Conservation (phyloP, 1,140 invertebrate species). For the Gonatopus flavifemur region DNA sequence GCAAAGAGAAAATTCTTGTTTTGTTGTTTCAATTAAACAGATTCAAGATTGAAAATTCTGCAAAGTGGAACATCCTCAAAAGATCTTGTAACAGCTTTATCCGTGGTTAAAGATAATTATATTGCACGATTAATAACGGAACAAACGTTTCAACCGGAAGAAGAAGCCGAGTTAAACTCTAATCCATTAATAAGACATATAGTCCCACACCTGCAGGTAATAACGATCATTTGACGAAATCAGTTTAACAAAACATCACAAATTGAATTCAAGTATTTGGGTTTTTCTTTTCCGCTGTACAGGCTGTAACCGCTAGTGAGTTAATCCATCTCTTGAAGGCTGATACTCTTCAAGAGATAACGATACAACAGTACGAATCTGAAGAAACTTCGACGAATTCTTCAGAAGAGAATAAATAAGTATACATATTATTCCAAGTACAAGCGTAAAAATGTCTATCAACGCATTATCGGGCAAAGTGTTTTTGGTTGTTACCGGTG, state of each 20-base stretch:
- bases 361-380: conserved; percentile 22
- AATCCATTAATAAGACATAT: conserved; percentile 56
- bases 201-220: conserved; percentile 52
- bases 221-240: conserved; percentile 1
- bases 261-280: conserved; percentile 2
- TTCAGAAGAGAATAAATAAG: conserved; percentile 10
- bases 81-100: conserved; percentile 54
- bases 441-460: conserved; percentile 19
- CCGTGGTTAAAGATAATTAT: conserved; percentile 50
- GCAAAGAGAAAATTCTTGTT: neutral
- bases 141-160: conserved; percentile 39
- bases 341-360: conserved; percentile 48
- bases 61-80: conserved; percentile 47
- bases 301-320: conserved; percentile 59
- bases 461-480: conserved; percentile 54
- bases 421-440: neutral
- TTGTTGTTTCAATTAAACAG: conserved; percentile 17
- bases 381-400: conserved; percentile 27
- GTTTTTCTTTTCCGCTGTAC: conserved; percentile 7
- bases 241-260: conserved; percentile 4
- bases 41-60: conserved; percentile 44
- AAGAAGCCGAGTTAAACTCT: conserved; percentile 43
- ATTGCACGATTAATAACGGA: conserved; percentile 53
- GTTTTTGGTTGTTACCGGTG: conserved; percentile 76
- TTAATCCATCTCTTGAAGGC: conserved; percentile 60